Percentiles rank a stretch among this genome's conserved stretches.
phyloP scores from a whole-genome alignment of 2,797 vertebrate species.

The Arrhamphus sclerolepis region DNA sequence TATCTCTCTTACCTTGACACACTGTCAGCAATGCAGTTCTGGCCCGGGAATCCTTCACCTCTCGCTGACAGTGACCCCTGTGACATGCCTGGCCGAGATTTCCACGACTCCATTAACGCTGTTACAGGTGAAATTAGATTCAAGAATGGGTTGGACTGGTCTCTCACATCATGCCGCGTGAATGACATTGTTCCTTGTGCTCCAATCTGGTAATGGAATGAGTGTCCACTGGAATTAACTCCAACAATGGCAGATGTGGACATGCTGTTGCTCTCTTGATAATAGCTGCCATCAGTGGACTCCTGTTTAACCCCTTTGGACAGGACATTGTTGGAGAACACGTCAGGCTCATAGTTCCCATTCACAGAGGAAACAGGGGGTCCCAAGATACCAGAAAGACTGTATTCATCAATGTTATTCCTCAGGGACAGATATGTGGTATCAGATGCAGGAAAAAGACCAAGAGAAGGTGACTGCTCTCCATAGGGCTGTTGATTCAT shows the following conservation, averaged over 20 bases:
- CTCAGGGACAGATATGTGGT: conserved; percentile 96
- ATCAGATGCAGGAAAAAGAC: conserved; percentile 93
- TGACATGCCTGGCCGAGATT: conserved; percentile 84
- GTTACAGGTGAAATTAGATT: conserved; percentile 95
- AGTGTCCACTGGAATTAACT: conserved; percentile 98
- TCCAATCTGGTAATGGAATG: conserved; percentile 99
- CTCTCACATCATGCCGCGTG: conserved; percentile 90
- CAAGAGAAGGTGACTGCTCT: conserved; percentile 83
- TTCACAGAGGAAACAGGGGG: conserved; percentile 93
- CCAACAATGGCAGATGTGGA: conserved; percentile 96
- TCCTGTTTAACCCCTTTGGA: conserved; percentile 97
- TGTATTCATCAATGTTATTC: conserved; percentile 98
- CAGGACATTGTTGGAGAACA: conserved; percentile 89
- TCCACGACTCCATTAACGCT: conserved; percentile 96
- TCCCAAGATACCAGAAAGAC: conserved; percentile 97
- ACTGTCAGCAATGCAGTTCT: conserved; percentile 93
- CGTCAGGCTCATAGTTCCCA: conserved; percentile 88
- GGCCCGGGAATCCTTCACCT: conserved; percentile 91
- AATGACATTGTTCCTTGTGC: conserved; percentile 98
- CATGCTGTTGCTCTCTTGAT: conserved; percentile 90
- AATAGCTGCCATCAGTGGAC: conserved; percentile 92
- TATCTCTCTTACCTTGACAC: conserved; percentile 83
- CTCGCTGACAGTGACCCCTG: conserved; percentile 85
- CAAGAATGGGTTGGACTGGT: conserved; percentile 94
- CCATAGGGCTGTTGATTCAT: conserved; percentile 87